Evolutionary conservation across 2,888 invertebrate genomes (phyloP).

Genomic region (Lasiommata megera): DNA sequence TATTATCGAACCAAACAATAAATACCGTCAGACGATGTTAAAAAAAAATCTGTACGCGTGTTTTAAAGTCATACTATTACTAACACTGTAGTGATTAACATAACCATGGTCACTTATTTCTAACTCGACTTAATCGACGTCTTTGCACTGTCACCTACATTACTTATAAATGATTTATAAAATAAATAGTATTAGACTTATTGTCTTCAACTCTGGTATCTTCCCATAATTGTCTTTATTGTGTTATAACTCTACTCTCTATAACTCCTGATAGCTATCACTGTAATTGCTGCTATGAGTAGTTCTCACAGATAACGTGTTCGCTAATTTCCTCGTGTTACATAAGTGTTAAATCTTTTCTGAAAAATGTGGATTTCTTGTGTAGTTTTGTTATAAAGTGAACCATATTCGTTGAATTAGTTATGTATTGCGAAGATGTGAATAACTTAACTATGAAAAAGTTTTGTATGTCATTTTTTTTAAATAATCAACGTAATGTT

Average conservation of each 20-base stretch:
- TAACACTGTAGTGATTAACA: too few relatives aligned
- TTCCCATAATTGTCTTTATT: constrained; percentile 26
- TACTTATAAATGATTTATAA: background rate
- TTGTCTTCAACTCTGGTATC: background rate
- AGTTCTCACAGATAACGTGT: background rate
- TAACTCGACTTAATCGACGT: background rate
- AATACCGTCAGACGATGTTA: too few relatives aligned
- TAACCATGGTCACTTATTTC: background rate
- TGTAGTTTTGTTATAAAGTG: background rate
- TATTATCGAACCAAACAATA: too few relatives aligned
- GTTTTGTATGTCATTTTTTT: too few relatives aligned
- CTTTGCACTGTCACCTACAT: background rate
- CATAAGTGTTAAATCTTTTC: background rate
- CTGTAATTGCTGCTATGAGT: constrained; percentile 10
- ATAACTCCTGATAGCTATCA: constrained; percentile 18
- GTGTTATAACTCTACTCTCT: constrained; percentile 11
- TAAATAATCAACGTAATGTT: too few relatives aligned
- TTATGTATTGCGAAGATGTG: too few relatives aligned
- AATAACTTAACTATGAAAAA: too few relatives aligned
- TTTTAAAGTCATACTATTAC: too few relatives aligned
- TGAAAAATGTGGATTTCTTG: too few relatives aligned
- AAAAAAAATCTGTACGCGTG: too few relatives aligned
- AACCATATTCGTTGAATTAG: too few relatives aligned
- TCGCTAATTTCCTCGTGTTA: constrained; percentile 7
- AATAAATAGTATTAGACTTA: background rate